Evolutionary conservation across 2,888 invertebrate species (phyloP), one percentile per base, ranked within the genome.

Genomic region (Volucella inanis): DNA sequence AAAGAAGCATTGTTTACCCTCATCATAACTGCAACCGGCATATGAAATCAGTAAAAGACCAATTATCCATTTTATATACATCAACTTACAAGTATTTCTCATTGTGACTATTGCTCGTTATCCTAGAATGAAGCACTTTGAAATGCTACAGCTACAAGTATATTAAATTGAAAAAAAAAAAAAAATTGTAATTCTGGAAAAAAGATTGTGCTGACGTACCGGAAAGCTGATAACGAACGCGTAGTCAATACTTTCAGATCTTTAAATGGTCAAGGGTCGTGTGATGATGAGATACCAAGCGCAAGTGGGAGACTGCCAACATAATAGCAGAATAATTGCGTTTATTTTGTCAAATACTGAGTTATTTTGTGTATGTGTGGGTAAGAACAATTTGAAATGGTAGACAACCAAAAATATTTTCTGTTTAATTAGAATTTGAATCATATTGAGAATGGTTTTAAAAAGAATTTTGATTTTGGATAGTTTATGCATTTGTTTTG

Each of bases 191-290:
- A 39, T 50, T 75, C 47, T 38, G 43, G 45, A 45, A 64, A 50
- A 75, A 52, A 12, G 50, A 8, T 39, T 45, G 50, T 55, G 50
- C 49, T 61, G 12, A 47, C 43, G 68, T 31, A 71, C 47, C 18
- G 64, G 50, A 72, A 81, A 62, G 72, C 81, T 85, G 85, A 85
- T 85, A 85, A 85, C 72, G 52, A 81, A 76, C 49, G 22, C 54
- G 52, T 15, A 49, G 38, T 43, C 72, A 45, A 47, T 62, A 49
- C 64, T 72, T 57, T 54, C 41, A 67, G 57, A 76, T 84, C 54
- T 71, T 71, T 61, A 65, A 80, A 50, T 70, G 80, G 67, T 81
- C 85, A 85, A 77, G 85, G 85, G 85, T 85, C 81, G 62, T 41
- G 47, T 39, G 81, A 68, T 72, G 76, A 67, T 61, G 50, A 79